These are phyloP conservation scores for Stictonetta naevosa DNA, from an alignment of 2,113 vertebrate species.

Conservation along the genomic window DNA sequence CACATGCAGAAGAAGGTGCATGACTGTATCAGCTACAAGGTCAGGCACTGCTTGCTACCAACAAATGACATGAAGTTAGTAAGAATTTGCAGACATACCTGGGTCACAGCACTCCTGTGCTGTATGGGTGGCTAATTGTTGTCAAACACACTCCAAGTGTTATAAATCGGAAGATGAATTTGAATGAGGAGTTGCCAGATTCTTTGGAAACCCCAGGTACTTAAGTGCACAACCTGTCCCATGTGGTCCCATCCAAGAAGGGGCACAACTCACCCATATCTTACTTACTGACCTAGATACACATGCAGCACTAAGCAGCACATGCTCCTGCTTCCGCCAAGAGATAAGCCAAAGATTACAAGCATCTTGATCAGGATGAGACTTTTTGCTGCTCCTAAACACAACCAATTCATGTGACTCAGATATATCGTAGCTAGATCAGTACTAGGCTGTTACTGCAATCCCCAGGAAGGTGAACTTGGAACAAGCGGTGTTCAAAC, in stretches of 20 bases:
- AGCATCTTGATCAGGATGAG: neutral
- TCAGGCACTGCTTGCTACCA: neutral
- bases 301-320: neutral
- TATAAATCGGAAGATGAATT: rapidly evolving
- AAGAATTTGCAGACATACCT: rapidly evolving
- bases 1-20: neutral
- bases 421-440: rapidly evolving
- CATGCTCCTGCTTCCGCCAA: neutral
- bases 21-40: neutral
- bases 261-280: neutral
- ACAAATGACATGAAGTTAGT: neutral
- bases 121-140: rapidly evolving
- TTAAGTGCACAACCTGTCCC: neutral
- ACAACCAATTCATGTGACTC: neutral
- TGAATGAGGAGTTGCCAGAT: neutral
- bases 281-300: neutral
- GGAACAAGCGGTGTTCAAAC: neutral
- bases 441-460: neutral
- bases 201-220: neutral
- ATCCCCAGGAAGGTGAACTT: neutral
- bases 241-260: neutral
- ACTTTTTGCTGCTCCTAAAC: neutral
- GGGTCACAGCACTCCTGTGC: neutral
- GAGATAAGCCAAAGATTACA: neutral
- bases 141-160: neutral